A percentile compares a stretch with the other conserved stretches of the same genome.
phyloP scores from a whole-genome alignment of 1,140 invertebrate species.

The Melitaea cinxia region DNA sequence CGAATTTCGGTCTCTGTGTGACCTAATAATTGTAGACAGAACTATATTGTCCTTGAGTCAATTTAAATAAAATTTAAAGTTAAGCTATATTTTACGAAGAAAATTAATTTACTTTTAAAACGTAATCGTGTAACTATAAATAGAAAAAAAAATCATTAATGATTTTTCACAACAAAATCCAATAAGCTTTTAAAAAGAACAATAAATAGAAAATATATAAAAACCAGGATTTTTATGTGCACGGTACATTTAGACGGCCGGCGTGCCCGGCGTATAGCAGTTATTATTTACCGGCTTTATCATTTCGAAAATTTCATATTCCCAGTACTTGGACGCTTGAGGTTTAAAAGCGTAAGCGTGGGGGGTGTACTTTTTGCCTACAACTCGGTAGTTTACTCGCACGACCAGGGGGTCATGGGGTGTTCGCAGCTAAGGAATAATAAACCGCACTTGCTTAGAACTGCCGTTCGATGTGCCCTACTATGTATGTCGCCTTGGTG shows the following conservation, averaged over 20 bases:
- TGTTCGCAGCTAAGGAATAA: conserved; percentile 76
- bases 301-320: conserved; percentile 82
- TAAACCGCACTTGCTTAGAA: conserved; percentile 72
- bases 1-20: too few species aligned
- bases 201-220: conserved; percentile 16
- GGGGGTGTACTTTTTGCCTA: conserved; percentile 73
- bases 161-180: too few species aligned
- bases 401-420: conserved; percentile 69
- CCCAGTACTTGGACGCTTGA: conserved; percentile 80
- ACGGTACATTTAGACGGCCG: conserved; percentile 67
- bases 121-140: too few species aligned
- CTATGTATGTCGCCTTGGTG: conserved; percentile 41
- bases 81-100: too few species aligned
- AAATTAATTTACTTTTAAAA: too few species aligned
- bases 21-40: too few species aligned
- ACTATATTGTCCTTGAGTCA: too few species aligned
- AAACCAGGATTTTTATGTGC: conserved; percentile 49
- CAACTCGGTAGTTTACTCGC: conserved; percentile 67
- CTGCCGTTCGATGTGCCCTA: conserved; percentile 48
- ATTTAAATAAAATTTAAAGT: too few species aligned
- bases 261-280: conserved; percentile 75
- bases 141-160: too few species aligned
- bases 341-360: conserved; percentile 78
- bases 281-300: conserved; percentile 82
- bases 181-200: neutral